phyloP scores from a whole-genome alignment of 2,888 invertebrate species.

The Cremastinae sp. region DNA sequence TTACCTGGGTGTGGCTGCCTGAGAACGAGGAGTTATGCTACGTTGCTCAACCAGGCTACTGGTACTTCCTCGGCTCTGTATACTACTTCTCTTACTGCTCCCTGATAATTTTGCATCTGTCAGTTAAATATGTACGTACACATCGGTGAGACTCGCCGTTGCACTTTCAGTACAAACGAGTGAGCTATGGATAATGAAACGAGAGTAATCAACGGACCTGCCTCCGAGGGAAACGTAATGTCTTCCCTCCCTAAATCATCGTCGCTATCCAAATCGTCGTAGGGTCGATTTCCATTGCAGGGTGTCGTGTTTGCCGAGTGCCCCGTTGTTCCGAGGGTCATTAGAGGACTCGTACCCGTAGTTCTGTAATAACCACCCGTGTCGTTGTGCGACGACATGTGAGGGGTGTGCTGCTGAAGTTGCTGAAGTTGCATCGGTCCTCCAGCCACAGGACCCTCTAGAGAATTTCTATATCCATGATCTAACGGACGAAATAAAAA shows the following conservation, averaged over 20 bases:
- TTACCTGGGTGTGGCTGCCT: slow-evolving; percentile 94
- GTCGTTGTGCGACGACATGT: slow-evolving; percentile 73
- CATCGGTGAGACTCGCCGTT: slow-evolving; percentile 25
- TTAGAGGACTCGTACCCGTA: slow-evolving; percentile 84
- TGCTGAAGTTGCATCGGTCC: slow-evolving; percentile 75
- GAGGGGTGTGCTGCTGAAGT: slow-evolving; percentile 75
- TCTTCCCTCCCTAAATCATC: slow-evolving; percentile 94
- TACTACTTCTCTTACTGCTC: slow-evolving; percentile 94
- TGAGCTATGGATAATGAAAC: slow-evolving; percentile 3
- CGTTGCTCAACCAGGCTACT: slow-evolving; percentile 91
- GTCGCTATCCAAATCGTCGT: slow-evolving; percentile 93
- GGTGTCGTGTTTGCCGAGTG: slow-evolving; percentile 82
- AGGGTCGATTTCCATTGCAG: slow-evolving; percentile 85
- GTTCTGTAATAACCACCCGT: slow-evolving; percentile 82
- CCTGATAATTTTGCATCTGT: slow-evolving; percentile 87
- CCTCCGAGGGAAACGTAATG: slow-evolving; percentile 90
- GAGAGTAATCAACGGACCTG: slow-evolving; percentile 81
- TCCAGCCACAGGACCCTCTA: slow-evolving; percentile 74
- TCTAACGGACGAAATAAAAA: slow-evolving; percentile 62
- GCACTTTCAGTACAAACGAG: slow-evolving; percentile 7
- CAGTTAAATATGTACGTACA: slow-evolving; percentile 69
- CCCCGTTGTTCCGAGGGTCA: slow-evolving; percentile 81
- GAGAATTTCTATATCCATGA: slow-evolving; percentile 76
- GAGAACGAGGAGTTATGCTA: slow-evolving; percentile 93
- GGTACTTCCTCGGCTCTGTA: slow-evolving; percentile 95